Percentiles rank a stretch among this genome's conserved stretches.
These are phyloP conservation scores for Drosophila nasuta DNA, from an alignment of 1,140 invertebrate genomes.

Conservation along the genomic window DNA sequence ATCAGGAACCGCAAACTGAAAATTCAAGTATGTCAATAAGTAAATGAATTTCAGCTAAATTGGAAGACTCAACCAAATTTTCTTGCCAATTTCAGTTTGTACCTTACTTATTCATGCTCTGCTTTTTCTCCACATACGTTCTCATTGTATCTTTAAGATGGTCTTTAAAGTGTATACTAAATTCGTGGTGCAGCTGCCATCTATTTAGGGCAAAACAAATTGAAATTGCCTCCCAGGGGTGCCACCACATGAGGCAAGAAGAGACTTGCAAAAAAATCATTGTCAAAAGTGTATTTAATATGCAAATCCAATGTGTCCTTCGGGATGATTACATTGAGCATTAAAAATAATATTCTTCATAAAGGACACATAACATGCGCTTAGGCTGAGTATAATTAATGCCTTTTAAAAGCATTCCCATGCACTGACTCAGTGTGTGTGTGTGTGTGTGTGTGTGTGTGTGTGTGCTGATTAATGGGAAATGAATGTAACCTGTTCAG, in stretches of 20 bases:
- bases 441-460: too few relatives aligned
- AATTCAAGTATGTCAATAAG: slow-evolving; percentile 69
- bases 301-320: slow-evolving; percentile 73
- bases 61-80: slow-evolving; percentile 29
- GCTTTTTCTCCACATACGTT: slow-evolving; percentile 12
- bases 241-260: slow-evolving; percentile 10
- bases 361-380: slow-evolving; percentile 18
- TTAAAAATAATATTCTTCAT: slow-evolving; percentile 38
- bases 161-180: not conserved
- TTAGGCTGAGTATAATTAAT: slow-evolving; percentile 54
- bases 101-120: slow-evolving; percentile 48
- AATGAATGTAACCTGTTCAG: slow-evolving; percentile 10
- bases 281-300: slow-evolving; percentile 71
- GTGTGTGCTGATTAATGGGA: slow-evolving; percentile 16
- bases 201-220: slow-evolving; percentile 62
- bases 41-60: slow-evolving; percentile 75
- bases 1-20: slow-evolving; percentile 55
- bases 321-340: slow-evolving; percentile 69
- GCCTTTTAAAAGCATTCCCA: slow-evolving; percentile 57
- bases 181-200: slow-evolving; percentile 38
- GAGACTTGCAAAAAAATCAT: not conserved
- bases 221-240: slow-evolving; percentile 68
- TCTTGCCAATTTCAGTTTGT: slow-evolving; percentile 19
- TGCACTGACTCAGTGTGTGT: not conserved
- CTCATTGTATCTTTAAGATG: not conserved